These are phyloP conservation scores for Copidosoma floridanum DNA, from an alignment of 1,140 invertebrate genomes.

Conservation along the genomic window DNA sequence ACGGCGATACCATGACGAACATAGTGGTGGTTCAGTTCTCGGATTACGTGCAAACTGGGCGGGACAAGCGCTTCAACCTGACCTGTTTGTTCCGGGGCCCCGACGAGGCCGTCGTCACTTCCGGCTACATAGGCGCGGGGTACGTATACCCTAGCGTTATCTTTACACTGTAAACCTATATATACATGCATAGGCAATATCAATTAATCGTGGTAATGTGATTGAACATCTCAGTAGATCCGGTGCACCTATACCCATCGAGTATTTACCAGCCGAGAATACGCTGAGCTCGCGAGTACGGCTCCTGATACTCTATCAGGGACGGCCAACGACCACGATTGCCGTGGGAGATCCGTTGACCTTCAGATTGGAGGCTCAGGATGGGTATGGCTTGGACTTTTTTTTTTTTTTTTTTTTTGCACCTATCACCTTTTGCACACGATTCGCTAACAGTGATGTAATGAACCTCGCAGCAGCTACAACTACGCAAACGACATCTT, in stretches of 20 bases:
- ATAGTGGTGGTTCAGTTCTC: conserved; percentile 93
- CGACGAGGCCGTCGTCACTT: conserved; percentile 88
- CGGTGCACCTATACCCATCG: conserved; percentile 86
- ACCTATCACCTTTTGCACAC: conserved; percentile 2
- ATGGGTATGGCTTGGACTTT: conserved; percentile 57
- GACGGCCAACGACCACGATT: conserved; percentile 86
- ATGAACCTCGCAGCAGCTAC: no score
- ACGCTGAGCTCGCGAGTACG: conserved; percentile 84
- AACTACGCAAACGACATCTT: conserved; percentile 88
- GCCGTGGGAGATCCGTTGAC: conserved; percentile 91
- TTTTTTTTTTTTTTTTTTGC: neutral
- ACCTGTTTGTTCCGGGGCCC: conserved; percentile 88
- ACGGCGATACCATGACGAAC: conserved; percentile 89
- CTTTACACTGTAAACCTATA: neutral
- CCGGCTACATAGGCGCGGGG: conserved; percentile 90
- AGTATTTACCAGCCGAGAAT: conserved; percentile 87
- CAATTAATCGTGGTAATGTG: no score
- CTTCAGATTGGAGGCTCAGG: conserved; percentile 84
- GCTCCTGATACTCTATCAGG: conserved; percentile 82
- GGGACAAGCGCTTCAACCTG: conserved; percentile 88
- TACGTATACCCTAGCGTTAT: conserved; percentile 53
- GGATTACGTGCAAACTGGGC: conserved; percentile 86
- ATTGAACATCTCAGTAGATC: conserved; percentile 61
- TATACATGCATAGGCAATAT: neutral
- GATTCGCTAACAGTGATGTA: no score